phyloP scores from a whole-genome alignment of 2,797 vertebrate species.

The Hephaestus fuliginosus region DNA sequence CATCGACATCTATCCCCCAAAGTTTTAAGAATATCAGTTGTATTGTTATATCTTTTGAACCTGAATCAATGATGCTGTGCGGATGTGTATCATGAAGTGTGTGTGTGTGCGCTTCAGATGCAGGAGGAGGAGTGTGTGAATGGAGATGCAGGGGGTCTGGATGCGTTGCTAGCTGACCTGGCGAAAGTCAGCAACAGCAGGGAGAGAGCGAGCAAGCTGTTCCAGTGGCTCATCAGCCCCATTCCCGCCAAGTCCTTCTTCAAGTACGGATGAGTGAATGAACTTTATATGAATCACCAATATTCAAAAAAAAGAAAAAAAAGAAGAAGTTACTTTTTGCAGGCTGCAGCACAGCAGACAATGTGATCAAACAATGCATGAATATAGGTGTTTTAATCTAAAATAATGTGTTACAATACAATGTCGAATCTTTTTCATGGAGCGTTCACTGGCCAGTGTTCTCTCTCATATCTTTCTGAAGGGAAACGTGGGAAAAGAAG shows the following conservation, averaged over 20 bases:
- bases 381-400: rapidly evolving
- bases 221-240: conserved; percentile 92
- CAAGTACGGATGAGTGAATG: conserved; percentile 72
- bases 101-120: neutral
- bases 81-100: neutral
- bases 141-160: conserved; percentile 60
- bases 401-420: no score
- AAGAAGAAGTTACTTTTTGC: neutral
- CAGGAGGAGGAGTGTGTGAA: conserved; percentile 35
- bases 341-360: neutral
- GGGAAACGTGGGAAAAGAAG: conserved; percentile 93
- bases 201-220: conserved; percentile 88
- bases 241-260: conserved; percentile 87
- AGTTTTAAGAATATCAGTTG: neutral
- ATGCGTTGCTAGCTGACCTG: conserved; percentile 82
- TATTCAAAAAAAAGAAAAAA: neutral
- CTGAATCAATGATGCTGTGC: rapidly evolving
- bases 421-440: neutral
- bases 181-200: conserved; percentile 89
- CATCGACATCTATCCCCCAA: no score
- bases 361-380: neutral
- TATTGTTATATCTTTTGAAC: neutral
- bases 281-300: neutral
- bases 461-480: conserved; percentile 44
- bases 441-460: neutral